Evolutionary conservation across 2,888 invertebrate species (phyloP).

Genomic region (Leptothorax acervorum): DNA sequence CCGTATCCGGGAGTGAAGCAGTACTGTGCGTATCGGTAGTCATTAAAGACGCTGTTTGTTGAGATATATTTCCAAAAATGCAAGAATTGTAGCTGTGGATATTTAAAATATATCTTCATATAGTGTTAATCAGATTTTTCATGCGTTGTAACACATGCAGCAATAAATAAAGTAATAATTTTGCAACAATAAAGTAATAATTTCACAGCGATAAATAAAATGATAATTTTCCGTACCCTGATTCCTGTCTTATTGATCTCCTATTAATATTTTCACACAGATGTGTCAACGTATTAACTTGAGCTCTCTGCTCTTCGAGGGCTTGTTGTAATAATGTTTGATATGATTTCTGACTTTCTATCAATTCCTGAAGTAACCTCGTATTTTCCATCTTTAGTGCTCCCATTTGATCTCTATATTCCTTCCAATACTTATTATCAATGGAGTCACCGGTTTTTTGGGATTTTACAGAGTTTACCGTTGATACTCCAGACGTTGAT

Average conservation of each 20-base stretch:
- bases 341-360: slow-evolving; percentile 92
- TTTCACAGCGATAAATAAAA: slow-evolving; percentile 24
- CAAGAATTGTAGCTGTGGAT: slow-evolving; percentile 76
- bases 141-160: neutral
- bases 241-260: slow-evolving; percentile 76
- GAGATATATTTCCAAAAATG: slow-evolving; percentile 68
- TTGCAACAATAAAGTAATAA: neutral
- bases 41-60: slow-evolving; percentile 76
- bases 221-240: slow-evolving; percentile 71
- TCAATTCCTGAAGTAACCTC: slow-evolving; percentile 91
- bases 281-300: slow-evolving; percentile 88
- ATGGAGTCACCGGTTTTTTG: slow-evolving; percentile 86
- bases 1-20: slow-evolving; percentile 84
- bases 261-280: slow-evolving; percentile 83
- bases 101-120: slow-evolving; percentile 21
- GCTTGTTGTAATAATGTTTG: slow-evolving; percentile 90
- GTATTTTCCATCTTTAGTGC: slow-evolving; percentile 85
- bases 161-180: slow-evolving; percentile 3
- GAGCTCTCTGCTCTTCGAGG: slow-evolving; percentile 90
- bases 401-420: slow-evolving; percentile 86
- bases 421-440: slow-evolving; percentile 84
- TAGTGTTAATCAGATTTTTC: neutral
- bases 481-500: slow-evolving; percentile 88
- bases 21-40: slow-evolving; percentile 81
- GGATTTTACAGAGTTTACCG: slow-evolving; percentile 88